phyloP scores from a whole-genome alignment of 2,888 invertebrate genomes.

The Nomada fucata region DNA sequence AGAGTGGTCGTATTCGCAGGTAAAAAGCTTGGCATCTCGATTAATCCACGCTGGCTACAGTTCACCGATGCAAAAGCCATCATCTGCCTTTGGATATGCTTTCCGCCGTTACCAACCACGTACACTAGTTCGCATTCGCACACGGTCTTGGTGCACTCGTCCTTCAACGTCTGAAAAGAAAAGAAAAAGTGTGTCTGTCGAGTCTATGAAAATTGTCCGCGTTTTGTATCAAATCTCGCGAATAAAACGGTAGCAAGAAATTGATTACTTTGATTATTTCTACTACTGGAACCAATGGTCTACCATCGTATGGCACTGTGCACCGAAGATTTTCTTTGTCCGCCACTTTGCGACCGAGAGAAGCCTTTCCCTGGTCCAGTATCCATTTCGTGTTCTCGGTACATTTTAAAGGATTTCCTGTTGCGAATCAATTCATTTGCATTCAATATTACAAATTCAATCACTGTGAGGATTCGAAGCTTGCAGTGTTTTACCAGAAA shows the following conservation, averaged over 20 bases:
- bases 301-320: conserved; percentile 87
- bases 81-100: conserved; percentile 79
- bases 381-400: conserved; percentile 88
- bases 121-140: conserved; percentile 88
- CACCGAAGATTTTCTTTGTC: conserved; percentile 88
- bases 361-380: conserved; percentile 85
- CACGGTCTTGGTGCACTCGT: conserved; percentile 86
- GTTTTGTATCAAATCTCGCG: neutral
- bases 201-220: neutral
- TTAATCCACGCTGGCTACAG: conserved; percentile 87
- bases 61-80: conserved; percentile 89
- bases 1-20: conserved; percentile 89
- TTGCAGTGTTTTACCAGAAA: conserved; percentile 83
- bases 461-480: neutral
- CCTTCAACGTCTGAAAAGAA: conserved; percentile 84
- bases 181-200: conserved; percentile 43
- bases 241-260: conserved; percentile 4
- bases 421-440: neutral
- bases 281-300: conserved; percentile 88
- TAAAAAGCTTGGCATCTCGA: conserved; percentile 86
- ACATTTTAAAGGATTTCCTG: conserved; percentile 90
- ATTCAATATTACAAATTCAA: neutral
- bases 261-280: conserved; percentile 86
- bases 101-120: conserved; percentile 85
- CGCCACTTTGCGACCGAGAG: conserved; percentile 84